Evolutionary conservation across 23 tunicate genomes (phyloP), one percentile per base, ranked within the genome.

Genomic region (Styela clava): DNA sequence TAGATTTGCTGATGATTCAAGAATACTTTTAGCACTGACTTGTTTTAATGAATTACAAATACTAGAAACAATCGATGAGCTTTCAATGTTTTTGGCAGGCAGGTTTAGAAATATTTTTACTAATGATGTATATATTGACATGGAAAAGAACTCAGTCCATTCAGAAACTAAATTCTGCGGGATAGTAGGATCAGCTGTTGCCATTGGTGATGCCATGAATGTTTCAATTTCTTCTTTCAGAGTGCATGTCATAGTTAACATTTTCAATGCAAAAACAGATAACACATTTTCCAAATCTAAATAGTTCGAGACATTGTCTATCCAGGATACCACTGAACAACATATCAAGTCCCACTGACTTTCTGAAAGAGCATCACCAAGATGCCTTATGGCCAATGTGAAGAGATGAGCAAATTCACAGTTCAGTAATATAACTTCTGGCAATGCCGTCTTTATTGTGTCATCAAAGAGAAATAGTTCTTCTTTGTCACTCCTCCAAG

Each of bases 81-180:
- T 24, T 28, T 63, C 31, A 16, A 52, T 28, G 0, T 34, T 21
- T 22, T 7, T 22, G 44, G 24, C 27, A 24, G 18, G 21, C 0
- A 83, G 1, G 12, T 52, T 37, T 20, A 78, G 31, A 36, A 80
- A 95, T 19, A 95, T 87, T 19, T 63, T 61, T 26, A 90, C 52
- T 21, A 95, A 36, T 0, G 83, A 32, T n/a, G 71, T 33, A 31
- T 90, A 82, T 2, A 94, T 85, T 20, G 86, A 83, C 36, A 86
- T 85, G 24, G 79, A 74, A 67, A 87, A 95, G 62, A 95, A 95
- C 61, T 90, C 99, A 2, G 79, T 79, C 99, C 99, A 95, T 74
- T 90, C 95, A 31, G 67, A 82, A 16, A 82, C 62, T 28, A 95
- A 33, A 63, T 85, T 69, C 12, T 80, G 30, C 2, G 99, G 99